phyloP scores from a whole-genome alignment of 2,113 vertebrate genomes.

The Prietella phreatophila region DNA sequence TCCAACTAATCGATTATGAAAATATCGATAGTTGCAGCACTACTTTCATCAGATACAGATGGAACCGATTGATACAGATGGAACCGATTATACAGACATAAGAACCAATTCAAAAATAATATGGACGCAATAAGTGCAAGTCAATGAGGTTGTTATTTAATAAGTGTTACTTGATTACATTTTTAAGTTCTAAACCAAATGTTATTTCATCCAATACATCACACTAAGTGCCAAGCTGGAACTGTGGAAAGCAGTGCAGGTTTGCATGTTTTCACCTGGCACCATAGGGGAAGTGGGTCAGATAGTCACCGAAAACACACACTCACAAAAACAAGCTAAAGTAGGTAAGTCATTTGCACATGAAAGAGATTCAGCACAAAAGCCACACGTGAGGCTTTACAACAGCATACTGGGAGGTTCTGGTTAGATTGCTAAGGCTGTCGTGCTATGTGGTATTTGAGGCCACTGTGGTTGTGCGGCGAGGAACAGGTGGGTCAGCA shows the following conservation, averaged over 20 bases:
- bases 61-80: too few species aligned
- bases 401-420: neutral
- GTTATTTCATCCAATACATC: neutral
- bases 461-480: neutral
- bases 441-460: neutral
- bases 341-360: conserved; percentile 26
- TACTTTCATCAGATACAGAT: neutral
- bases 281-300: neutral
- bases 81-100: neutral
- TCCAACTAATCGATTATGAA: too few species aligned
- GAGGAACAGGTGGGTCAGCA: conserved; percentile 39
- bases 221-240: neutral
- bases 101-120: neutral
- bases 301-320: neutral
- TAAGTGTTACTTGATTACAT: neutral
- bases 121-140: neutral
- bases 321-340: neutral
- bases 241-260: neutral
- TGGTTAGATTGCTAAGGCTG: conserved; percentile 9
- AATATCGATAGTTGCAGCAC: too few species aligned
- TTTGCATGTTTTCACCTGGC: neutral
- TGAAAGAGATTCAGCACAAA: conserved; percentile 5
- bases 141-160: neutral
- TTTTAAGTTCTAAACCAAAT: neutral
- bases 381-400: neutral